These are phyloP conservation scores for Lasioglossum vierecki DNA, from an alignment of 2,888 invertebrate species.

Conservation along the genomic window DNA sequence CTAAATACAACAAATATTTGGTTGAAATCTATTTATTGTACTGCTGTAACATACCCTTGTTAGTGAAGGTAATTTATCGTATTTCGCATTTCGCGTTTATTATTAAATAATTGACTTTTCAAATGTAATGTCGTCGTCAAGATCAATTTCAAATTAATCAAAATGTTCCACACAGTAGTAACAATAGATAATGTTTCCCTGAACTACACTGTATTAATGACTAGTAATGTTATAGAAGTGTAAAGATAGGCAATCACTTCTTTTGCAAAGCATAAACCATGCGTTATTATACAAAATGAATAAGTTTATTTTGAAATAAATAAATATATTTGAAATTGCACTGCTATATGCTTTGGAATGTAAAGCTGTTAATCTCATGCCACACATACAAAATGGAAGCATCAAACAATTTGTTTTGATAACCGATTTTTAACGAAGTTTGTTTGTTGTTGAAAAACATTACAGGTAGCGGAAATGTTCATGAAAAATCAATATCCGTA, in stretches of 20 bases:
- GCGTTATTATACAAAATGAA: slow-evolving; percentile 40
- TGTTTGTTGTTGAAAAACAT: background rate
- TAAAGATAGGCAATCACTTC: slow-evolving; percentile 36
- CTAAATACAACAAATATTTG: slow-evolving; percentile 6
- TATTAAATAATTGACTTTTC: background rate
- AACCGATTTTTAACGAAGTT: background rate
- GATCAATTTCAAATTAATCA: background rate
- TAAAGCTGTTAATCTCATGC: slow-evolving; percentile 8
- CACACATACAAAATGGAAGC: background rate
- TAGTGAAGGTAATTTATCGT: slow-evolving; percentile 16
- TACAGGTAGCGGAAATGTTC: background rate
- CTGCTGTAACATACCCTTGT: slow-evolving; percentile 2
- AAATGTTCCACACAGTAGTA: slow-evolving; percentile 16
- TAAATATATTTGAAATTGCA: slow-evolving; percentile 12
- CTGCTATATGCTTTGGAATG: background rate
- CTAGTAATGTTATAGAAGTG: slow-evolving; percentile 27
- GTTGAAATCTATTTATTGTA: background rate
- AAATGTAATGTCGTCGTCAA: background rate
- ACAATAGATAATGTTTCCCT: slow-evolving; percentile 12
- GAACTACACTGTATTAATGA: slow-evolving; percentile 33
- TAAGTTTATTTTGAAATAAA: slow-evolving; percentile 21
- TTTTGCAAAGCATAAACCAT: slow-evolving; percentile 36
- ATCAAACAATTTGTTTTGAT: slow-evolving; percentile 1
- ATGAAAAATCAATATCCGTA: background rate
- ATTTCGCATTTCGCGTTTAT: background rate